A percentile compares a stretch with the other conserved stretches of the same genome.
These are phyloP conservation scores for Athene cunicularia DNA, from an alignment of 2,113 vertebrate genomes.

Conservation along the genomic window DNA sequence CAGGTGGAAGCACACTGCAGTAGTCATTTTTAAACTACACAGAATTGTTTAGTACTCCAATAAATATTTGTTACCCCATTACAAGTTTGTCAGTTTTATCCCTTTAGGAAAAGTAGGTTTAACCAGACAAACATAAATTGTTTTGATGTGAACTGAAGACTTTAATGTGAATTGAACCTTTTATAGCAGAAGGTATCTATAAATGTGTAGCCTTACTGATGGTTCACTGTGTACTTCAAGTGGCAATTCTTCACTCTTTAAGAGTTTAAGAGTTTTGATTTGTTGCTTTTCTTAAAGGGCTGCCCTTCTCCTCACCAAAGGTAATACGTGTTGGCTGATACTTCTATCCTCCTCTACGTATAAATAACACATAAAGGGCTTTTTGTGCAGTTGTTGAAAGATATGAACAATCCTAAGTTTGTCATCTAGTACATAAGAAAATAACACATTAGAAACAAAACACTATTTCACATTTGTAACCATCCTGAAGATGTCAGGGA, in stretches of 20 bases:
- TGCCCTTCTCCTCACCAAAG: background rate
- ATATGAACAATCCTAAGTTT: background rate
- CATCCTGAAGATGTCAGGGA: background rate
- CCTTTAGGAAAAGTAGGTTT: background rate
- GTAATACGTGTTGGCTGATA: background rate
- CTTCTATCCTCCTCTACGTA: background rate
- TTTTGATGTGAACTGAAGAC: background rate
- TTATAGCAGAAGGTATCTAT: background rate
- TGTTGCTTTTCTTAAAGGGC: background rate
- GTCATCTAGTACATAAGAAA: background rate
- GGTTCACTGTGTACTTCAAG: background rate
- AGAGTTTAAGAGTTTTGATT: background rate
- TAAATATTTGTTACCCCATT: background rate
- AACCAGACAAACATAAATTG: conserved; percentile 13
- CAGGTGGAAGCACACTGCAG: background rate
- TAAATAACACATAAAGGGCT: background rate
- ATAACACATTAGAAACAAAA: background rate
- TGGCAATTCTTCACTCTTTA: background rate
- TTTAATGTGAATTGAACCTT: background rate
- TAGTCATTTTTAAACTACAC: background rate
- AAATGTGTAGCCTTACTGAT: background rate
- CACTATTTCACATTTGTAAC: background rate
- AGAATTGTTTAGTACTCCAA: background rate
- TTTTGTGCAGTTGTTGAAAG: background rate
- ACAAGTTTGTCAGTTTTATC: background rate